These are phyloP conservation scores for Monochamus alternatus DNA, from an alignment of 2,888 invertebrate genomes.

Conservation along the genomic window DNA sequence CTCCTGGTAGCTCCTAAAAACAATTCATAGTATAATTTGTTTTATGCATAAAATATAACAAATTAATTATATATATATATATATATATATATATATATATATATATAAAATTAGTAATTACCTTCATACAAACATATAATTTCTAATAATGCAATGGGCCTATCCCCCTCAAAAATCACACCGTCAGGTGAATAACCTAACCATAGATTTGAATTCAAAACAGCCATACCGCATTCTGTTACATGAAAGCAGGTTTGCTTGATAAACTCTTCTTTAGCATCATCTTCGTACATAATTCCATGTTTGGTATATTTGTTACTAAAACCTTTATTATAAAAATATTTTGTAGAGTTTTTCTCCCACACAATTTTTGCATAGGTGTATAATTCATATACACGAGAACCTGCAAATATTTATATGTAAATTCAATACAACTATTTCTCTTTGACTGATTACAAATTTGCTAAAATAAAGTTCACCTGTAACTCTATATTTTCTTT, in stretches of 20 bases:
- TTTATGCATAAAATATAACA: no score
- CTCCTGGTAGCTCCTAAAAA: constrained; percentile 25
- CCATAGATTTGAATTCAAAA: constrained; percentile 32
- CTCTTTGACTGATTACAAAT: background rate
- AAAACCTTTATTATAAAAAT: constrained; percentile 24
- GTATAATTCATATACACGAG: constrained; percentile 19
- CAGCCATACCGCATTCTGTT: constrained; percentile 25
- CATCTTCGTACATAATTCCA: constrained; percentile 6
- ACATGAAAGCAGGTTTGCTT: background rate
- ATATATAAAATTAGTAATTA: background rate
- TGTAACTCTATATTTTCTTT: constrained; percentile 7
- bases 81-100: no score
- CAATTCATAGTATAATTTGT: no score
- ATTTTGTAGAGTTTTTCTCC: constrained; percentile 13
- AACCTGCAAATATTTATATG: background rate
- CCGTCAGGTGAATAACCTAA: constrained; percentile 40
- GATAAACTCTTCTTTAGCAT: constrained; percentile 18
- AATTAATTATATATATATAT: no score
- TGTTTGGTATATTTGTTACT: constrained; percentile 22
- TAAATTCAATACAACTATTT: background rate
- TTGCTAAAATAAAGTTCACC: background rate
- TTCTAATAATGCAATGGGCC: constrained; percentile 36
- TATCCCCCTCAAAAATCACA: constrained; percentile 32
- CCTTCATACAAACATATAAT: constrained; percentile 40
- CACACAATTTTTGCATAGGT: constrained; percentile 19